Evolutionary conservation across 2,797 vertebrate genomes (phyloP).

Genomic region (Sebastes wilsoni): DNA sequence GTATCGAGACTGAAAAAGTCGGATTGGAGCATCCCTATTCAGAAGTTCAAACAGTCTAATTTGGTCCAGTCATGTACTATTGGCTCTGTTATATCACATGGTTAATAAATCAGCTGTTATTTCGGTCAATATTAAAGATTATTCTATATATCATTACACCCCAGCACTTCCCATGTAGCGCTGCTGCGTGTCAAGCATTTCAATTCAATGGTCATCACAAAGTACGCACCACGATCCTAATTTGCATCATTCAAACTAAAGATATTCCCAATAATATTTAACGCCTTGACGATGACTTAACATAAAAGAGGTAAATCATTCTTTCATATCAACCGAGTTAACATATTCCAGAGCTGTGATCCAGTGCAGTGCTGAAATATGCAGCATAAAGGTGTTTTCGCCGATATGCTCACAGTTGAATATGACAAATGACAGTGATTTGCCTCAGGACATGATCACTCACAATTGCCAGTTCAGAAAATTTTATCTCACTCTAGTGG

Average conservation of each 20-base stretch:
- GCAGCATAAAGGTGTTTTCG: slow-evolving; percentile 35
- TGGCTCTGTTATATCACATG: not conserved
- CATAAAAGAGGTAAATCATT: not conserved
- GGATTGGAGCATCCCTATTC: not conserved
- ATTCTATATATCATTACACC: not conserved
- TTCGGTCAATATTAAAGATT: slow-evolving; percentile 17
- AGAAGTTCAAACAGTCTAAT: not conserved
- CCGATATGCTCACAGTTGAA: slow-evolving; percentile 13
- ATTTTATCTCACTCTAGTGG: slow-evolving; percentile 5
- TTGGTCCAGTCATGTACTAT: not conserved
- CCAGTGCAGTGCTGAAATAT: not conserved
- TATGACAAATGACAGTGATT: slow-evolving; percentile 50
- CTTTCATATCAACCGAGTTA: not conserved
- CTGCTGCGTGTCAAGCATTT: slow-evolving; percentile 3
- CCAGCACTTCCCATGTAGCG: not conserved
- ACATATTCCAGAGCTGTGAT: slow-evolving; percentile 10
- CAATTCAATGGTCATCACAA: slow-evolving; percentile 22
- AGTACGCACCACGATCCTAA: not conserved
- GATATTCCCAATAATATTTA: slow-evolving; percentile 14
- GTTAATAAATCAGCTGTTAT: not conserved
- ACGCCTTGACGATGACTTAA: not conserved
- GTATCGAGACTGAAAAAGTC: too few relatives aligned
- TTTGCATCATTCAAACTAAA: slow-evolving; percentile 8
- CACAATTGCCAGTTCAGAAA: slow-evolving; percentile 42
- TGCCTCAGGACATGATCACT: slow-evolving; percentile 42